A percentile compares a stretch with the other conserved stretches of the same genome.
phyloP scores from a whole-genome alignment of 1,140 invertebrate genomes.

The Piezodorus guildinii region DNA sequence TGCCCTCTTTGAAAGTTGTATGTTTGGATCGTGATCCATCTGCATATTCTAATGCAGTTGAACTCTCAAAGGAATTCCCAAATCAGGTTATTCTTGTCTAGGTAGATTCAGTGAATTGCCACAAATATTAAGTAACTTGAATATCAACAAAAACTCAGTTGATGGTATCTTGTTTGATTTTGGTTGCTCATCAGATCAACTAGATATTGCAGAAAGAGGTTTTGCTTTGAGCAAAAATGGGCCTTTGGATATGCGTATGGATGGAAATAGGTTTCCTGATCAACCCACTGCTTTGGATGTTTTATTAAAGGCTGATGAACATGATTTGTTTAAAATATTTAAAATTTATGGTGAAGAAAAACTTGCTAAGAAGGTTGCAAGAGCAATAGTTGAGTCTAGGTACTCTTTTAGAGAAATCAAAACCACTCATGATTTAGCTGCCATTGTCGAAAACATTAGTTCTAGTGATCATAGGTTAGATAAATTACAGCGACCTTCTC shows the following conservation, averaged over 20 bases:
- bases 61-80: conserved; percentile 51
- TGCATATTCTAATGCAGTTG: conserved; percentile 53
- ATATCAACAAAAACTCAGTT: conserved; percentile 50
- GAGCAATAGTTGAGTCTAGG: conserved; percentile 77
- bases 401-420: conserved; percentile 65
- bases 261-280: conserved; percentile 54
- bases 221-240: conserved; percentile 77
- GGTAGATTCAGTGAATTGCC: conserved; percentile 83
- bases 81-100: conserved; percentile 56
- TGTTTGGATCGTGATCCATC: conserved; percentile 82
- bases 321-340: conserved; percentile 68
- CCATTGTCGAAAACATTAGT: conserved; percentile 58
- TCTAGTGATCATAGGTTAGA: conserved; percentile 46
- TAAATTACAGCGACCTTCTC: conserved; percentile 58
- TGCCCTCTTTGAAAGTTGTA: conserved; percentile 47
- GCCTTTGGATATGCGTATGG: conserved; percentile 93
- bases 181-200: conserved; percentile 94
- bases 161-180: conserved; percentile 87
- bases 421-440: conserved; percentile 72
- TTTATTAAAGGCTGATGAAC: conserved; percentile 62
- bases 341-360: conserved; percentile 88
- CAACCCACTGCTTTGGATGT: conserved; percentile 76
- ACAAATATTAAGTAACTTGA: conserved; percentile 44
- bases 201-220: conserved; percentile 66
- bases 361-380: conserved; percentile 71